phyloP scores from a whole-genome alignment of 2,797 vertebrate genomes.

The Sarcophilus harrisii region DNA sequence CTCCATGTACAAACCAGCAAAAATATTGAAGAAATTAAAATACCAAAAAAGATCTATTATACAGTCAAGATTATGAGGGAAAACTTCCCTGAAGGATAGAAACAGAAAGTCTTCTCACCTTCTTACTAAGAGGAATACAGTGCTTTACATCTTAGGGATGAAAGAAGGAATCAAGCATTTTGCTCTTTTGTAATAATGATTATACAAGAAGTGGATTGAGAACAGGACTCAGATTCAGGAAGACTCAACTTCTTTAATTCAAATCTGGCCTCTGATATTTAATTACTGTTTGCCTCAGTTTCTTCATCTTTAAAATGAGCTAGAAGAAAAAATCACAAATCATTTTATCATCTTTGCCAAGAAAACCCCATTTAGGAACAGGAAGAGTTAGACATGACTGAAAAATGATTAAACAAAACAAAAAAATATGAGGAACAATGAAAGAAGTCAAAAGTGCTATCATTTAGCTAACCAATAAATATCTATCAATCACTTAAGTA shows the following conservation, averaged over 20 bases:
- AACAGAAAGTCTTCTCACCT: too few species aligned
- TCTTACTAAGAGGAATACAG: too few species aligned
- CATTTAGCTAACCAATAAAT: neutral
- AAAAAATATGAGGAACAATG: neutral
- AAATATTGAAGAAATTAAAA: too few species aligned
- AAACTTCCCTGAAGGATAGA: too few species aligned
- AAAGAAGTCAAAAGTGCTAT: neutral
- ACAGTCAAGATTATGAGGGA: too few species aligned
- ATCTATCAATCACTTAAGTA: neutral
- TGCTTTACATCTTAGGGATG: neutral
- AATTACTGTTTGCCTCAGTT: neutral
- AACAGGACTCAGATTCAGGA: neutral
- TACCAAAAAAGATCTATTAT: too few species aligned
- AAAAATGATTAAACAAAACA: neutral
- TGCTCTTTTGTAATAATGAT: too few species aligned
- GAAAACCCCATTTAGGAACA: neutral
- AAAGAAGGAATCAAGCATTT: too few species aligned
- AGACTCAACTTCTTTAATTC: neutral
- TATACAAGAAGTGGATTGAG: neutral
- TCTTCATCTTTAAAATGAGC: neutral
- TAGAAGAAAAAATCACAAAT: neutral
- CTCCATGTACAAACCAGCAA: too few species aligned
- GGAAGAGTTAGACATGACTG: neutral
- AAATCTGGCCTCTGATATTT: neutral
- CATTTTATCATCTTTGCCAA: neutral